A percentile compares a stretch with the other conserved stretches of the same genome.
phyloP scores from a whole-genome alignment of 2,888 invertebrate genomes.

The Drosophila hawaiiensis region DNA sequence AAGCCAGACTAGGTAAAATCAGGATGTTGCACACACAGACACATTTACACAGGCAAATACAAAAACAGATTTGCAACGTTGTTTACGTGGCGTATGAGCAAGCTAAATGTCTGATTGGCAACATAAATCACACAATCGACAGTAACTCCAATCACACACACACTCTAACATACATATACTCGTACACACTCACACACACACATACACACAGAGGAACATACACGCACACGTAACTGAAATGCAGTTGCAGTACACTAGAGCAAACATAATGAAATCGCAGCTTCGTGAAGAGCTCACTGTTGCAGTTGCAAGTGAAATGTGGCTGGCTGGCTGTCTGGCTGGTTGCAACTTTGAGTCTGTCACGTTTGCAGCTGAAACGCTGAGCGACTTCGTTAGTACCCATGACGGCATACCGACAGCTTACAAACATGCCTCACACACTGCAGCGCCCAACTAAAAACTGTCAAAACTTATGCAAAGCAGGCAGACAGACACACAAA shows the following conservation, averaged over 20 bases:
- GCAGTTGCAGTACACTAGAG: slow-evolving; percentile 40
- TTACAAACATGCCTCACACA: slow-evolving; percentile 36
- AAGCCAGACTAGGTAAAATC: slow-evolving; percentile 1
- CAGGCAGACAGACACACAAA: slow-evolving; percentile 41
- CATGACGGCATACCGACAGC: slow-evolving; percentile 28
- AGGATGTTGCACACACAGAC: slow-evolving; percentile 2
- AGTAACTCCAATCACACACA: slow-evolving; percentile 26
- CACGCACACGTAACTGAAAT: slow-evolving; percentile 7
- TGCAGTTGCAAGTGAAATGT: slow-evolving; percentile 50
- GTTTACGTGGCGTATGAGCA: slow-evolving; percentile 78
- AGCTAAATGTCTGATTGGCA: slow-evolving; percentile 77
- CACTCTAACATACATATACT: slow-evolving; percentile 5
- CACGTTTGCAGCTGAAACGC: slow-evolving; percentile 58
- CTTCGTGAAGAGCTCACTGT: slow-evolving; percentile 42
- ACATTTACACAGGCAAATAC: neutral
- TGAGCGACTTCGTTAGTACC: slow-evolving; percentile 79
- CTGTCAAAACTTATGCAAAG: slow-evolving; percentile 82
- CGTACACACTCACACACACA: slow-evolving; percentile 6
- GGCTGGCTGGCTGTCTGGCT: slow-evolving; percentile 34
- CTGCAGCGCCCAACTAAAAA: slow-evolving; percentile 31
- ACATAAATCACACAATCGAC: slow-evolving; percentile 69
- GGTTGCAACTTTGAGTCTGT: slow-evolving; percentile 49
- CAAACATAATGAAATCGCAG: slow-evolving; percentile 72
- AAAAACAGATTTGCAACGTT: slow-evolving; percentile 65
- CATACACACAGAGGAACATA: neutral